Evolutionary conservation across 2,888 invertebrate genomes (phyloP), one percentile per base, ranked within the genome.

Genomic region (Cyaniris semiargus): DNA sequence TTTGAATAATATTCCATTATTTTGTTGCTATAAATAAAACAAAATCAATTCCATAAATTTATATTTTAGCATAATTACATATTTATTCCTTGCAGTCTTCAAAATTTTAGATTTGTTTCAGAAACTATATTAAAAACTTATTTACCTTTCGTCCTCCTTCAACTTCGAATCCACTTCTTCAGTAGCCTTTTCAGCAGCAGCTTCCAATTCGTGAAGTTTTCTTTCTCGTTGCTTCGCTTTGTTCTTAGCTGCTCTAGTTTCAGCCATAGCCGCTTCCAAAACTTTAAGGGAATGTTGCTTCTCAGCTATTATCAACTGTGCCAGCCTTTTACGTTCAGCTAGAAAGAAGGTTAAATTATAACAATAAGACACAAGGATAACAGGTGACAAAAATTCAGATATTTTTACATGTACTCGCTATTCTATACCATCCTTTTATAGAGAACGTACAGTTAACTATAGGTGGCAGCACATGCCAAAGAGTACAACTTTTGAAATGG

Each of bases 1-100:
- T 95, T 94, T n/a, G 95, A 93, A 82, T 96, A 96, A 85, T 96
- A 96, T 82, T 95, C 94, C 83, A 95, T 92, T 81, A 96, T 93
- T 86, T 95, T 95, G 78, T 91, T 90, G 72, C 96, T 96, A 81
- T 56, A 92, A 93, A 79, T 23, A 78, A 71, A 27, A 38, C 18
- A 15, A 75, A 74, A 38, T 76, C 34, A 56, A 53, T 15, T 1
- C 3, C 21, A 1, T 71, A 1, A 38, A n/a, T n/a, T n/a, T n/a
- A n/a, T n/a, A n/a, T n/a, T n/a, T n/a, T 44, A 0, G 7, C 2
- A 21, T 21, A 44, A 3, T 18, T 18, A 3, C 53, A 53, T 53
- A 53, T 18, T 18, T 53, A 0, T 53, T 53, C 18, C 1, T 53
- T 0, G 53, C 13, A 44, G 18, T 53, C 53, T 53, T 53, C 0